A percentile compares a stretch with the other conserved stretches of the same genome.
phyloP scores from a whole-genome alignment of 2,888 invertebrate species.

The Anaspis maculata region DNA sequence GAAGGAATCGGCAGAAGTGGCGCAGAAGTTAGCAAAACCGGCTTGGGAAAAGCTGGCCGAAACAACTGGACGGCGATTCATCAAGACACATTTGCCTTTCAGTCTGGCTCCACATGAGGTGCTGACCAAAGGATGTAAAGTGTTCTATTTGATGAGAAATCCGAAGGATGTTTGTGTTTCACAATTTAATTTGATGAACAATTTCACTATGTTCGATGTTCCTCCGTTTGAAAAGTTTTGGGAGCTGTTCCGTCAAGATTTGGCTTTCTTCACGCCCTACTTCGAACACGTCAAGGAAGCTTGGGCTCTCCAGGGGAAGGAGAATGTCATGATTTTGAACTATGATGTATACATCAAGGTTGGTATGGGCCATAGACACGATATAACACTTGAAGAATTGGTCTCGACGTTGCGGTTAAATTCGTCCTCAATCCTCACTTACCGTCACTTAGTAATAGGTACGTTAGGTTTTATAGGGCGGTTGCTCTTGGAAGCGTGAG shows the following conservation, averaged over 20 bases:
- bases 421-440: too few relatives aligned
- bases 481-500: too few relatives aligned
- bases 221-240: constrained; percentile 44
- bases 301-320: constrained; percentile 52
- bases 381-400: too few relatives aligned
- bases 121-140: constrained; percentile 46
- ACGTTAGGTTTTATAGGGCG: too few relatives aligned
- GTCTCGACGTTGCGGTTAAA: too few relatives aligned
- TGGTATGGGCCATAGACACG: too few relatives aligned
- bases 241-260: constrained; percentile 51
- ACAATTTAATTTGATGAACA: constrained; percentile 61
- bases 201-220: constrained; percentile 2
- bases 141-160: constrained; percentile 71
- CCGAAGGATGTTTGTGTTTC: constrained; percentile 77
- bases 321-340: constrained; percentile 62
- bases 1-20: neutral
- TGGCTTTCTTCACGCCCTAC: constrained; percentile 52
- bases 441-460: too few relatives aligned
- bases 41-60: constrained; percentile 2
- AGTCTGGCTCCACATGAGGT: constrained; percentile 57
- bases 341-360: constrained; percentile 52
- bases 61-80: constrained; percentile 43
- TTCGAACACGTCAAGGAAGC: constrained; percentile 68
- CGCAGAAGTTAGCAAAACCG: constrained; percentile 50
- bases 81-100: constrained; percentile 67